Percentiles rank a stretch among this genome's conserved stretches.
Conservation (phyloP, 2,113 vertebrate species). For the Saccopteryx bilineata region DNA sequence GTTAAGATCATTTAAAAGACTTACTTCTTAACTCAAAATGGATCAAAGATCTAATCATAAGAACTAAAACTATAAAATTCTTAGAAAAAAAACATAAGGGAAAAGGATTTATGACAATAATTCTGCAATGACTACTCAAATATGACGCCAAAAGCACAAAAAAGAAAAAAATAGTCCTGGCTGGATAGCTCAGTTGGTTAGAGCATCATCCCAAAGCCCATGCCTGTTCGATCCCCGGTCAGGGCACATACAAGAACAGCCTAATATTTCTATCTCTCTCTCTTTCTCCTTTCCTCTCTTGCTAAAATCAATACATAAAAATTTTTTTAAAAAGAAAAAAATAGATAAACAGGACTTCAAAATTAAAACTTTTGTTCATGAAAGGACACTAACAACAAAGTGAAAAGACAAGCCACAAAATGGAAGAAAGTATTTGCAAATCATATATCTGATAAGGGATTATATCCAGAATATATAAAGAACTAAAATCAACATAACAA, state of each 20-base stretch:
- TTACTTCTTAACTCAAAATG: not conserved
- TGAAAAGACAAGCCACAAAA: not conserved
- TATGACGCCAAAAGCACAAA: not conserved
- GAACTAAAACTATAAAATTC: not conserved
- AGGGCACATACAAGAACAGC: no score
- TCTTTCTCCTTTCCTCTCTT: no score
- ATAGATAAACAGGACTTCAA: not conserved
- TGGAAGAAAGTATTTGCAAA: not conserved
- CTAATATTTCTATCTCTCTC: no score
- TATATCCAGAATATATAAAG: not conserved
- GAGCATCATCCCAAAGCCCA: no score
- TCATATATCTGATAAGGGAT: not conserved
- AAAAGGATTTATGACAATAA: not conserved
- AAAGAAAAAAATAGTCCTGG: no score
- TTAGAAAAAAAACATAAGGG: not conserved
- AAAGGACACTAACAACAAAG: not conserved
- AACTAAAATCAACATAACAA: not conserved
- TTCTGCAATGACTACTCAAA: not conserved
- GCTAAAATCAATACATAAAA: no score
- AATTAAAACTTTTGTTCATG: not conserved
- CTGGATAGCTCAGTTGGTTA: no score
- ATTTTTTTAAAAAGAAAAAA: not conserved
- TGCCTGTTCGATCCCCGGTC: no score
- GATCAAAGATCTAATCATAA: not conserved
- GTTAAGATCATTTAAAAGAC: not conserved